These are phyloP conservation scores for Drosophila multiciliata DNA, from an alignment of 2,888 invertebrate species.

Conservation along the genomic window DNA sequence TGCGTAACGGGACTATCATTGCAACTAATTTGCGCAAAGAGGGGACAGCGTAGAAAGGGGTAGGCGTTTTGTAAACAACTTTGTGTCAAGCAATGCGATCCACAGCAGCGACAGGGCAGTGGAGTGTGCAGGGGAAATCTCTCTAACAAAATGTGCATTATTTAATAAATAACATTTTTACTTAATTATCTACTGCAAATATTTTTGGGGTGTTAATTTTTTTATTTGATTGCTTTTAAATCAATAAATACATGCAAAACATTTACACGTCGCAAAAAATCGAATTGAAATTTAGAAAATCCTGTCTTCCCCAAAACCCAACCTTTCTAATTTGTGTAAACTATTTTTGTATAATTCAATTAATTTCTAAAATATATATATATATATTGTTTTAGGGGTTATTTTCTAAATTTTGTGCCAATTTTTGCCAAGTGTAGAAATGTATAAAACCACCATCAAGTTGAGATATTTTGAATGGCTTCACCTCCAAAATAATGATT, in stretches of 20 bases:
- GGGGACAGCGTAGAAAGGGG: slow-evolving; percentile 21
- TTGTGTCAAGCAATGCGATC: slow-evolving; percentile 10
- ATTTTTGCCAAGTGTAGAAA: background rate
- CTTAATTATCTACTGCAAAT: background rate
- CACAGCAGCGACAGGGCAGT: background rate
- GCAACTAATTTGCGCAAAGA: slow-evolving; percentile 33
- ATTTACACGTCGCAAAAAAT: background rate
- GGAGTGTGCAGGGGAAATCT: background rate
- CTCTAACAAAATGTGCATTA: background rate
- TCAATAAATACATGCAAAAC: background rate
- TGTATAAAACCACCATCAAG: background rate
- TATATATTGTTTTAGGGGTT: background rate
- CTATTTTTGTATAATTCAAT: background rate
- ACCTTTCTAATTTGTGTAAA: background rate
- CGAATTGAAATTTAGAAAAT: too few relatives aligned
- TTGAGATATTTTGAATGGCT: background rate
- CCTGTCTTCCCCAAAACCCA: background rate
- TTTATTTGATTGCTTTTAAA: background rate
- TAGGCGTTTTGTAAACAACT: slow-evolving; percentile 47
- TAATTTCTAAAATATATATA: background rate
- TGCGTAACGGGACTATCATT: slow-evolving; percentile 37
- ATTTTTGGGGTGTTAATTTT: background rate
- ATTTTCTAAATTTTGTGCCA: background rate
- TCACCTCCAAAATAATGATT: background rate
- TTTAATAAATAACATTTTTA: background rate